Evolutionary conservation across 1,140 invertebrate genomes (phyloP).

Genomic region (Lethocerus indicus): DNA sequence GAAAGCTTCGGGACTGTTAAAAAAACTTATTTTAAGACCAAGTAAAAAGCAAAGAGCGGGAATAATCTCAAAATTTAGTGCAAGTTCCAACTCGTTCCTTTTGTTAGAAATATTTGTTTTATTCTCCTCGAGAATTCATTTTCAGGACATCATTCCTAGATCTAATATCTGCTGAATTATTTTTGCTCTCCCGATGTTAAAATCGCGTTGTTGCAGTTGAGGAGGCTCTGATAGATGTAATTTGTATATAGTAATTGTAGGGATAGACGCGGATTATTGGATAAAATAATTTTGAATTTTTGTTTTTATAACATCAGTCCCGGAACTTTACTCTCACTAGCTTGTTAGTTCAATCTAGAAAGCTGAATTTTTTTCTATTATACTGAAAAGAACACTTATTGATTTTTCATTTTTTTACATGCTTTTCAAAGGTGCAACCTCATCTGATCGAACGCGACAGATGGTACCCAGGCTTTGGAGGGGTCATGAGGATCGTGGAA

Average conservation of each 20-base stretch:
- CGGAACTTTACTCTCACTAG: background rate
- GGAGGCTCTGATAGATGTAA: background rate
- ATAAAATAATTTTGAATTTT: background rate
- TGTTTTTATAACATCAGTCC: background rate
- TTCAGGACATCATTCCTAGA: background rate
- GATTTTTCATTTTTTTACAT: background rate
- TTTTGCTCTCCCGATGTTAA: too few species aligned
- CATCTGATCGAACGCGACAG: conserved; percentile 14
- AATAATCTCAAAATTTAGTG: background rate
- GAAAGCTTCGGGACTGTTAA: background rate
- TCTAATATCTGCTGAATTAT: too few species aligned
- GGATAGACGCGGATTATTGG: background rate
- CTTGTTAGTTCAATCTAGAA: background rate
- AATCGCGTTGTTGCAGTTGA: too few species aligned
- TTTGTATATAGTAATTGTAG: background rate
- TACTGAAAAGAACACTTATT: background rate
- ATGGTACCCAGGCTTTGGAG: conserved; percentile 18
- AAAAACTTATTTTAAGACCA: background rate
- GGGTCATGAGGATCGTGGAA: conserved; percentile 17
- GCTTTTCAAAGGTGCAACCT: conserved; percentile 11
- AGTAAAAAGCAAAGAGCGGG: background rate
- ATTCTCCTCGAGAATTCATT: background rate
- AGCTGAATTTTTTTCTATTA: background rate
- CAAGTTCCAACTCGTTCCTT: background rate
- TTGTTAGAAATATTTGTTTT: background rate